Evolutionary conservation across 2,888 invertebrate species (phyloP), one percentile per base, ranked within the genome.

Genomic region (Synergus umbraculus): DNA sequence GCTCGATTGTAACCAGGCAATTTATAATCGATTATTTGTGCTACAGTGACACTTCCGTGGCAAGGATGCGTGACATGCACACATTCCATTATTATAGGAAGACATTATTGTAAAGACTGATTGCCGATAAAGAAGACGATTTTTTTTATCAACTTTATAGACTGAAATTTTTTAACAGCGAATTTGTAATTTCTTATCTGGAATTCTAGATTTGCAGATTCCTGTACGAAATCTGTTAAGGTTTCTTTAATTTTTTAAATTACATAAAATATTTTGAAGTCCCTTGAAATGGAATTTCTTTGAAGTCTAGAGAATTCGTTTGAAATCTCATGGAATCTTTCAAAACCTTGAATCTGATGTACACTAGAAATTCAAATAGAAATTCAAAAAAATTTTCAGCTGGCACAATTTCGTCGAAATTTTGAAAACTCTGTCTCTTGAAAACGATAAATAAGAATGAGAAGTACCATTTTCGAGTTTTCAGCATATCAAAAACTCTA

Each of bases 1-100:
- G 69, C 29, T 29, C 29, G 13, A 29, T 69, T 46, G 18, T 69
- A 69, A 29, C 69, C 12, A 69, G 49, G 69, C 69, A 69, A 69
- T 69, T 69, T 49, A 29, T 67, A 69, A 69, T 69, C 69, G 29
- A 69, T 69, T 69, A 69, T 69, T 69, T 69, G 69, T 46, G 69
- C 69, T 49, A 29, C 69, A 46, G 49, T 15, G 46, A 69, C 49
- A 49, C 44, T 69, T 49, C 13, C 29, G 46, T 46, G 46, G 46
- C 44, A 67, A 69, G 29, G 69, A 49, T 69, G 69, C 69, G 69
- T 69, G 69, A 69, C 46, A 69, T 69, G 49, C 69, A 69, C 49
- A 5, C 49, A 49, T 69, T 69, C 69, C 69, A 69, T 69, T 69
- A 69, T 69, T 49, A 69, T 46, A 49, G 49, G 69, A 37, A 69